These are phyloP conservation scores for Thereva nobilitata DNA, from an alignment of 2,888 invertebrate genomes.

Conservation along the genomic window DNA sequence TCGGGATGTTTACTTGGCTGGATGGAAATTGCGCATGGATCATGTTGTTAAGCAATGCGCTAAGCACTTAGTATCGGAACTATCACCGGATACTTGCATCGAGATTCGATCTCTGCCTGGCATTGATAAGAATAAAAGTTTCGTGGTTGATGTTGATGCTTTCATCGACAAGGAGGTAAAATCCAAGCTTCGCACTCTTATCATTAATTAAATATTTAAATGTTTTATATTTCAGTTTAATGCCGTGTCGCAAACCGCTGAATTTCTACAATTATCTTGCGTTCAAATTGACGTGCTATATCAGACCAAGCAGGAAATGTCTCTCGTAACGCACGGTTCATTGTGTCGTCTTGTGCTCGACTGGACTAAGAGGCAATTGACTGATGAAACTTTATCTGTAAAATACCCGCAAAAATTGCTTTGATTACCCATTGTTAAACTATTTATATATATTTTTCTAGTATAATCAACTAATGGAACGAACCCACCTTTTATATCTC, in stretches of 20 bases:
- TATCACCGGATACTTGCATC: conserved; percentile 65
- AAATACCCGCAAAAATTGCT: not conserved
- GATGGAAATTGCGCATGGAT: conserved; percentile 76
- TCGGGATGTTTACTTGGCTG: conserved; percentile 78
- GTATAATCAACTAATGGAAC: conserved; percentile 43
- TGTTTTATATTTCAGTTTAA: conserved; percentile 65
- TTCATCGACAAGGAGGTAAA: conserved; percentile 72
- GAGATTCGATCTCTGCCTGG: conserved; percentile 67
- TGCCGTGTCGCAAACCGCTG: conserved; percentile 59
- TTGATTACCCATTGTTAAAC: not conserved
- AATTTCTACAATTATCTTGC: conserved; percentile 61
- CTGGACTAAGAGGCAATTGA: conserved; percentile 63
- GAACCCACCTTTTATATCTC: conserved; percentile 45
- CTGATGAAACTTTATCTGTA: conserved; percentile 51
- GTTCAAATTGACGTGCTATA: conserved; percentile 76
- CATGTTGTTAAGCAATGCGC: conserved; percentile 73
- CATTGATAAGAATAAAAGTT: conserved; percentile 63
- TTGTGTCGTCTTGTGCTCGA: conserved; percentile 67
- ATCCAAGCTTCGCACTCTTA: not conserved
- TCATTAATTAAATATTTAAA: conserved; percentile 14
- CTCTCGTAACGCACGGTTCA: conserved; percentile 62
- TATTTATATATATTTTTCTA: conserved; percentile 23
- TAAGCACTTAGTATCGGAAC: conserved; percentile 68
- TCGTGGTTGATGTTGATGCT: conserved; percentile 68
- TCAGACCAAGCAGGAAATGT: conserved; percentile 71